Conservation (phyloP, 2,888 invertebrate genomes). For the Dynastes maya region DNA sequence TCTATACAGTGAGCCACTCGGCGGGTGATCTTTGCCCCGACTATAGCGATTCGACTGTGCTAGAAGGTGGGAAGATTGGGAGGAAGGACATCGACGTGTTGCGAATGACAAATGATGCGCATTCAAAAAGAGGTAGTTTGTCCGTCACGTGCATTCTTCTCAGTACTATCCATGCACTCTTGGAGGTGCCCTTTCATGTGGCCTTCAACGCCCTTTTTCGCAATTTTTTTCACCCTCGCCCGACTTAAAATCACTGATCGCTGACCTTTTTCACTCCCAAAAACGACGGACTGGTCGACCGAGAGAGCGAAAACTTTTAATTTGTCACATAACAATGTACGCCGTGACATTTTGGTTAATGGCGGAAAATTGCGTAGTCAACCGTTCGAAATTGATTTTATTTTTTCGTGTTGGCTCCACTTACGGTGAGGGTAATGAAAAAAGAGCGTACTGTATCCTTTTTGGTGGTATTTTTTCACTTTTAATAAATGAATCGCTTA, state of each 20-base stretch:
- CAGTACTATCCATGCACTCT: slow-evolving; percentile 31
- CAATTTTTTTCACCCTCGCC: not conserved
- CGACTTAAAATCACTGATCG: slow-evolving; percentile 25
- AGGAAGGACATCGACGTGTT: slow-evolving; percentile 49
- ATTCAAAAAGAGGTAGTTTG: slow-evolving; percentile 48
- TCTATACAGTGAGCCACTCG: slow-evolving; percentile 51
- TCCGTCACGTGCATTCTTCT: slow-evolving; percentile 49
- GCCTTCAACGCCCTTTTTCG: slow-evolving; percentile 30
- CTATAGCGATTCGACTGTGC: slow-evolving; percentile 38
- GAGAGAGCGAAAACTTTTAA: slow-evolving; percentile 36
- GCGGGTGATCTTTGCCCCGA: not conserved
- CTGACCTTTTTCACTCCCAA: slow-evolving; percentile 4
- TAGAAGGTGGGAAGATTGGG: not conserved
- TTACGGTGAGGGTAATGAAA: not conserved
- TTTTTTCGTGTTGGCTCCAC: slow-evolving; percentile 10
- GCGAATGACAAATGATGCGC: slow-evolving; percentile 55
- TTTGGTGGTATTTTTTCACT: not conserved
- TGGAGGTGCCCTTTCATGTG: not conserved
- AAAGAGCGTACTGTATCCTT: not conserved
- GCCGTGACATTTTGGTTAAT: slow-evolving; percentile 41
- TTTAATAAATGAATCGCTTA: not conserved
- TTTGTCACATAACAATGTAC: slow-evolving; percentile 43
- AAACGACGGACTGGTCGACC: not conserved
- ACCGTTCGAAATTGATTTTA: slow-evolving; percentile 36
- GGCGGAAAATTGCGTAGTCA: slow-evolving; percentile 30